Percentiles rank a stretch among this genome's conserved stretches.
Evolutionary conservation across 2,113 vertebrate genomes (phyloP).

Genomic region (Myotis yumanensis): DNA sequence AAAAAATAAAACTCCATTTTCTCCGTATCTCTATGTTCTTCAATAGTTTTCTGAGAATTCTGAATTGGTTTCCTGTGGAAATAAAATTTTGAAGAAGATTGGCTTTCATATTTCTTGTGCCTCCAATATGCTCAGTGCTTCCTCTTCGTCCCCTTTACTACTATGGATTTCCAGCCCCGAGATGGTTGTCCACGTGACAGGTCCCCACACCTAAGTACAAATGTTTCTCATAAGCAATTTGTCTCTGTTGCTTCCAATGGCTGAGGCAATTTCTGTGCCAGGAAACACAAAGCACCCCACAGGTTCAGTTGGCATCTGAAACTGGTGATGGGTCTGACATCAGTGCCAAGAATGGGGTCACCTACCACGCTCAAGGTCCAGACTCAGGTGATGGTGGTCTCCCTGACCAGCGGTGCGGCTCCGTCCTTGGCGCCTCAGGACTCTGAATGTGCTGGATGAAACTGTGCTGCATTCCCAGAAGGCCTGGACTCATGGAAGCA

Average conservation of each 20-base stretch:
- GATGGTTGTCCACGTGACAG: not conserved
- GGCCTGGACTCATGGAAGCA: not conserved
- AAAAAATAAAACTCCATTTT: not conserved
- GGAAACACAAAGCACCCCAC: not conserved
- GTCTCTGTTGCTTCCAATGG: not conserved
- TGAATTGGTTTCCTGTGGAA: not conserved
- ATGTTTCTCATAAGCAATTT: not conserved
- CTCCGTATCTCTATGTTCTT: not conserved
- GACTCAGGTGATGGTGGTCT: not conserved
- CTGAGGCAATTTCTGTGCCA: not conserved
- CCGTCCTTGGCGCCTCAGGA: fast-evolving
- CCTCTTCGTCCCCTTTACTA: not conserved
- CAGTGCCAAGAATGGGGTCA: no score
- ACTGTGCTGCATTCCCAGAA: not conserved
- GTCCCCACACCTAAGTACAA: not conserved
- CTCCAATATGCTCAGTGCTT: not conserved
- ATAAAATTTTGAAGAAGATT: not conserved
- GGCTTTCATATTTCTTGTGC: not conserved
- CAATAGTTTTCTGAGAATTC: not conserved
- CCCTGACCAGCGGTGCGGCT: fast-evolving
- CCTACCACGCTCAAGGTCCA: not conserved
- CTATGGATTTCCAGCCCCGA: not conserved
- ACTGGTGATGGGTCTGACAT: not conserved
- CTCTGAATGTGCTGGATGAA: not conserved
- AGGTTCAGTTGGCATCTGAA: not conserved